Percentiles rank a stretch among this genome's conserved stretches.
These are phyloP conservation scores for Enchytraeus crypticus DNA, from an alignment of 2,888 invertebrate genomes.

Conservation along the genomic window DNA sequence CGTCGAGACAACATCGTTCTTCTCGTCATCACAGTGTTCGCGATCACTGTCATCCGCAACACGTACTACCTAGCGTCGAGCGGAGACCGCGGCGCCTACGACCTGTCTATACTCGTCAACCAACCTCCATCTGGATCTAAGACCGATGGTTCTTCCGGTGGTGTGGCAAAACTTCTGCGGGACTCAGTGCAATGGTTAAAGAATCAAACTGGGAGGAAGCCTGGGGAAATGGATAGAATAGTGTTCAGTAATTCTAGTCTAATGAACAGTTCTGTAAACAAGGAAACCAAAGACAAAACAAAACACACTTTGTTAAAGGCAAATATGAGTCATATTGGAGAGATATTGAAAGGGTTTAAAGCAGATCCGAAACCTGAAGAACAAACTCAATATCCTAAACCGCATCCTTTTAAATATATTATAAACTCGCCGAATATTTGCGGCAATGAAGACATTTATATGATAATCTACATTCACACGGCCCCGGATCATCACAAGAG, in stretches of 20 bases:
- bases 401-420: slow-evolving; percentile 34
- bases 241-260: too few species aligned
- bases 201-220: too few species aligned
- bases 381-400: slow-evolving; percentile 26
- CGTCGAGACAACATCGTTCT: too few species aligned
- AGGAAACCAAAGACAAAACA: background rate
- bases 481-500: slow-evolving; percentile 42
- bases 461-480: slow-evolving; percentile 45
- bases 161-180: too few species aligned
- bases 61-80: background rate
- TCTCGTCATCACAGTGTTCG: background rate
- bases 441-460: slow-evolving; percentile 26
- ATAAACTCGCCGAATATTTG: slow-evolving; percentile 33
- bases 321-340: slow-evolving; percentile 15
- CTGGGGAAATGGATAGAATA: too few species aligned
- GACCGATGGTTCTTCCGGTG: background rate
- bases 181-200: too few species aligned
- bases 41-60: background rate
- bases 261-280: too few species aligned
- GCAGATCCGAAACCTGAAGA: too few species aligned
- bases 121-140: too few species aligned
- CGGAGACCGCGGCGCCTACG: background rate
- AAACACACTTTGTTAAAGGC: slow-evolving; percentile 4
- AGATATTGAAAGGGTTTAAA: slow-evolving; percentile 10
- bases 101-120: too few species aligned